These are phyloP conservation scores for Cygnus atratus DNA, from an alignment of 2,113 vertebrate species.

Conservation along the genomic window DNA sequence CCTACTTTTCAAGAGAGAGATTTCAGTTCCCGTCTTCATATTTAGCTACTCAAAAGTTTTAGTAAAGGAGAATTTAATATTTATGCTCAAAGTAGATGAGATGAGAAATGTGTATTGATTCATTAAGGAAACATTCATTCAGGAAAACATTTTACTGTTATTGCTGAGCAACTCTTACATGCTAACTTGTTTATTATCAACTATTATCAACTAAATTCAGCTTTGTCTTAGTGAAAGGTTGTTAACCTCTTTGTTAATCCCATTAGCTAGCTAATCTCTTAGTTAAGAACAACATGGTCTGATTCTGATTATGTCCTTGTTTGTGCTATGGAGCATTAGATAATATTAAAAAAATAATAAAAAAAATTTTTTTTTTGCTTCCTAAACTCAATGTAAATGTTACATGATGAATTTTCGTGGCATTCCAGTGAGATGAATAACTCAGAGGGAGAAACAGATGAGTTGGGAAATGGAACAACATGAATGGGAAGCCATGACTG, in stretches of 20 bases:
- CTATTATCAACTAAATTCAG: not conserved
- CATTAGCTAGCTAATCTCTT: not conserved
- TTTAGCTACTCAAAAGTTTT: not conserved
- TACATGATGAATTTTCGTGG: not conserved
- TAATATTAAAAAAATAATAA: not conserved
- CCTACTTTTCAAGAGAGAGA: not conserved
- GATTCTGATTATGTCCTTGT: not conserved
- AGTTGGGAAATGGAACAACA: not conserved
- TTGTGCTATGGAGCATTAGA: not conserved
- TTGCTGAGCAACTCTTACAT: not conserved
- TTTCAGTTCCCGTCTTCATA: not conserved
- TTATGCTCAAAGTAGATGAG: not conserved
- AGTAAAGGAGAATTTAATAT: not conserved
- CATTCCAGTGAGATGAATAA: not conserved
- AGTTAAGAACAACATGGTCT: not conserved
- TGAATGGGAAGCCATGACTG: not conserved
- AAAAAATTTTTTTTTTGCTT: not conserved
- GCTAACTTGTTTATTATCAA: not conserved
- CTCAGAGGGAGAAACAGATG: not conserved
- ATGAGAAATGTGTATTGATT: not conserved
- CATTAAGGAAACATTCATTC: not conserved
- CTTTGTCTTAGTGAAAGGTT: not conserved
- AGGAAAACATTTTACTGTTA: not conserved
- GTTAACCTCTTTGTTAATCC: not conserved
- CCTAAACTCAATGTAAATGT: not conserved